Conservation (phyloP, 2,797 vertebrate species). For the Aratinga solstitialis region DNA sequence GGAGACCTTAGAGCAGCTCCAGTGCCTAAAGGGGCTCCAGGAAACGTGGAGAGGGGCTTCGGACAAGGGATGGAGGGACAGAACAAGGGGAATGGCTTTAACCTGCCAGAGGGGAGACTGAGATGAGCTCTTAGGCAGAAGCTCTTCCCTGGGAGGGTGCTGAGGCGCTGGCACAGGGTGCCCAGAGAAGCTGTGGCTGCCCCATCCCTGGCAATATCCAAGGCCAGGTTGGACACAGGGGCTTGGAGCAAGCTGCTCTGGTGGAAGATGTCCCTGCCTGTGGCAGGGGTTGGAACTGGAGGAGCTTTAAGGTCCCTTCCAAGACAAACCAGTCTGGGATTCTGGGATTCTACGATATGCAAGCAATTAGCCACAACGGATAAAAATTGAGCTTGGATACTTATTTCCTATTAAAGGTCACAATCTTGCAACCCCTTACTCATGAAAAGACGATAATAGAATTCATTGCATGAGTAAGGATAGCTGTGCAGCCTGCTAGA, state of each 20-base stretch:
- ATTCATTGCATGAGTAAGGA: background rate
- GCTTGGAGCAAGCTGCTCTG: background rate
- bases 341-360: accelerated
- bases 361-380: background rate
- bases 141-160: too few relatives aligned
- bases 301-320: background rate
- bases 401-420: background rate
- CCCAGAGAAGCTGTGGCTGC: too few relatives aligned
- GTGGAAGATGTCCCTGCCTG: background rate
- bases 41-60: too few relatives aligned
- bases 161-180: too few relatives aligned
- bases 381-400: background rate
- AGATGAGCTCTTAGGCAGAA: too few relatives aligned
- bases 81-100: too few relatives aligned
- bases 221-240: too few relatives aligned
- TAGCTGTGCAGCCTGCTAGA: background rate
- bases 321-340: background rate
- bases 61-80: too few relatives aligned
- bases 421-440: background rate
- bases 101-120: too few relatives aligned
- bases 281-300: background rate
- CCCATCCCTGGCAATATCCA: too few relatives aligned
- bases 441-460: background rate
- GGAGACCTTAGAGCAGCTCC: too few relatives aligned
- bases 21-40: too few relatives aligned